These are phyloP conservation scores for Apolygus lucorum DNA, from an alignment of 1,140 invertebrate species.

Conservation along the genomic window DNA sequence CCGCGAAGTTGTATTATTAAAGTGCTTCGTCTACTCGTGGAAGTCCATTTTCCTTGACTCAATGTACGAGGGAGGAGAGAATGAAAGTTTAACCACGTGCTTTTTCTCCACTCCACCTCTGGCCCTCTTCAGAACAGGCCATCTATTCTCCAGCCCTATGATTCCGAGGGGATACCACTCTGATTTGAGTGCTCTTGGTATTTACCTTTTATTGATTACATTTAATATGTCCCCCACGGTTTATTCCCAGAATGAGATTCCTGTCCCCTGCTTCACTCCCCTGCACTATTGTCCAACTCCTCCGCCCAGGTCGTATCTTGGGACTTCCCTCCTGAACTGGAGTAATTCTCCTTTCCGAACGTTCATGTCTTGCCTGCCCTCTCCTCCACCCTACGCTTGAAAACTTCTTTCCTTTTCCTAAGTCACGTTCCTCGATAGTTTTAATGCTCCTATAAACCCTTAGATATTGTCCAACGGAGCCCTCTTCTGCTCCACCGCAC, in stretches of 20 bases:
- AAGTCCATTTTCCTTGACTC: not conserved
- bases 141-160: conserved; percentile 1
- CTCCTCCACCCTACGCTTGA: too few species aligned
- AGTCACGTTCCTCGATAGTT: conserved; percentile 13
- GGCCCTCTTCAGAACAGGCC: not conserved
- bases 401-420: conserved; percentile 8
- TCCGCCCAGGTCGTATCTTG: not conserved
- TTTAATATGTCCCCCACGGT: conserved; percentile 22
- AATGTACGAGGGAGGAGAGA: not conserved
- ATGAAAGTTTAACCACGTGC: conserved; percentile 6
- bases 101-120: not conserved
- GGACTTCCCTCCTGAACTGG: conserved; percentile 2
- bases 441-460: conserved; percentile 14
- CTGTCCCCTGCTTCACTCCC: not conserved
- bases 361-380: not conserved
- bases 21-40: not conserved
- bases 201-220: conserved; percentile 24
- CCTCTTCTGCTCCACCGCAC: not conserved
- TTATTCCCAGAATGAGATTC: conserved; percentile 20
- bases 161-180: not conserved
- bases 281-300: not conserved
- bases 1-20: not conserved
- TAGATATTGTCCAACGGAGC: not conserved
- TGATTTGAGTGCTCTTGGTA: conserved; percentile 18
- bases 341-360: conserved; percentile 1